Evolutionary conservation across 2,888 invertebrate species (phyloP).

Genomic region (Drosophila robusta): DNA sequence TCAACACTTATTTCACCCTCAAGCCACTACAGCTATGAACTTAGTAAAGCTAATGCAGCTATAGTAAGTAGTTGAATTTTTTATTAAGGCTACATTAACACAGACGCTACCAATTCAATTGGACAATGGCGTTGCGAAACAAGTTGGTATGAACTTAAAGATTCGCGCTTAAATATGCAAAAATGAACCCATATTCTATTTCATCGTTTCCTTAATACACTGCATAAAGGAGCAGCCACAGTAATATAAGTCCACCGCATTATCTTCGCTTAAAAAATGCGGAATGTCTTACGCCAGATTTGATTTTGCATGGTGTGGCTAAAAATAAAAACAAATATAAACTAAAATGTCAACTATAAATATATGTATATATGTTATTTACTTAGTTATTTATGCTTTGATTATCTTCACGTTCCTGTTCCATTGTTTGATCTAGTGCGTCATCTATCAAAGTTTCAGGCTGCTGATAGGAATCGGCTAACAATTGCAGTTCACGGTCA

Average conservation of each 20-base stretch:
- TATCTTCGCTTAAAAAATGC: slow-evolving; percentile 12
- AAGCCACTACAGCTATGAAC: slow-evolving; percentile 41
- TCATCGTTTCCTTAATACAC: slow-evolving; percentile 5
- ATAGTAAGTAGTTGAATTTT: slow-evolving; percentile 39
- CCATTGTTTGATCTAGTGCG: slow-evolving; percentile 9
- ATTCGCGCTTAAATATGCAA: slow-evolving; percentile 38
- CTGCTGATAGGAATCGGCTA: slow-evolving; percentile 15
- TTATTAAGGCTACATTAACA: slow-evolving; percentile 49
- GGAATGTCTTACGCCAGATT: slow-evolving; percentile 2
- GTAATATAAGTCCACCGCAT: slow-evolving; percentile 13
- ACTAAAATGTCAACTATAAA: neutral
- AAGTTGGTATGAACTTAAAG: slow-evolving; percentile 38
- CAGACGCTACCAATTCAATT: slow-evolving; percentile 69
- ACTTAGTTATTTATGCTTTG: slow-evolving; percentile 40
- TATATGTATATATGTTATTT: slow-evolving; percentile 2
- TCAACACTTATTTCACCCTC: slow-evolving; percentile 51
- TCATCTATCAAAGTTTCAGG: slow-evolving; percentile 15
- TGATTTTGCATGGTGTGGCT: slow-evolving; percentile 5
- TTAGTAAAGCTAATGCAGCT: slow-evolving; percentile 44
- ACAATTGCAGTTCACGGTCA: slow-evolving; percentile 17
- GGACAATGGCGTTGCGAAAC: slow-evolving; percentile 55
- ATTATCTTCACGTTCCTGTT: slow-evolving; percentile 25
- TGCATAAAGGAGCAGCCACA: slow-evolving; percentile 7
- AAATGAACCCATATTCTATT: slow-evolving; percentile 5
- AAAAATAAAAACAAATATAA: neutral